Evolutionary conservation across 2,888 invertebrate genomes (phyloP), one percentile per base, ranked within the genome.

Genomic region (Sericinus montela): DNA sequence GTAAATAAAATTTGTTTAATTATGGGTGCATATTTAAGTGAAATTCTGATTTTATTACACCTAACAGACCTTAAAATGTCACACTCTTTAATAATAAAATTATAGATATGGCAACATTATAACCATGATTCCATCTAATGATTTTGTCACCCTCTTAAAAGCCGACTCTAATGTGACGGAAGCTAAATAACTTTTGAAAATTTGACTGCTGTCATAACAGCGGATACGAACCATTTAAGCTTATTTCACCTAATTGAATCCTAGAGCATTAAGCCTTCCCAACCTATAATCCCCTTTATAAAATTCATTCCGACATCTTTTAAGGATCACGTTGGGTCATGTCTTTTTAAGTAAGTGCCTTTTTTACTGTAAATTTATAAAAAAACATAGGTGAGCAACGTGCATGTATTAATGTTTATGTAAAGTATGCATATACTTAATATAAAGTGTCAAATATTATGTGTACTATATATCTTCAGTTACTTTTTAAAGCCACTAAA

Each of bases 211-310:
- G 88, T 88, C 88, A 87, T 65, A 88, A 87, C 80, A 87, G 79
- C 79, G 83, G 86, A 87, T 84, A 83, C 75, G 71, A 62, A 57
- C 76, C 77, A 86, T 83, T 87, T 86, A 86, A 88, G 86, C 85
- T 88, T 84, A 87, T 88, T 87, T 78, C 86, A 62, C 75, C 75
- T 87, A 88, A 88, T 88, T 88, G 88, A 88, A 86, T 87, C 81
- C 82, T 86, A 84, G 83, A 70, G 77, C 69, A 85, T 85, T 85
- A 86, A 80, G 73, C 69, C 71, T 67, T 67, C 70, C 70, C 60
- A 77, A 76, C 76, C 76, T 79, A 79, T 87, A 88, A 88, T 87
- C 87, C 81, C 72, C 69, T 85, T 86, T 86, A 80, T 79, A 75
- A 66, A 69, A 67, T 80, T 81, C 81, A 85, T 80, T 78, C 87